Evolutionary conservation across 2,888 invertebrate species (phyloP).

Genomic region (Patella ulyssiponensis): DNA sequence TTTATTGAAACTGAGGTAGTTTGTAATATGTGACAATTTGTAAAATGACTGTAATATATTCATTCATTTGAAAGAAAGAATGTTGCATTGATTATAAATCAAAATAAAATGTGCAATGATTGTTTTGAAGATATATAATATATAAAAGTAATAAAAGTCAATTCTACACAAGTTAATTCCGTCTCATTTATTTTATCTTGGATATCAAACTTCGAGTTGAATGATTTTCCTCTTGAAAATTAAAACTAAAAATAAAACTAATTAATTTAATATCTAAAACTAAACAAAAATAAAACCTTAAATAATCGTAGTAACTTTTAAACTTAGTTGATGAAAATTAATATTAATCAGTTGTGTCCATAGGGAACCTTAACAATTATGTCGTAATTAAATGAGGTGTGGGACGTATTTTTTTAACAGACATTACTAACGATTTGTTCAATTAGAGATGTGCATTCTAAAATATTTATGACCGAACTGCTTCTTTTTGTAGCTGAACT

Average conservation of each 20-base stretch:
- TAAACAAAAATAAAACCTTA: no score
- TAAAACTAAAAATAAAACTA: no score
- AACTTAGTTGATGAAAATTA: slow-evolving; percentile 5
- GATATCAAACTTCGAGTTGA: no score
- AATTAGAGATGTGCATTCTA: slow-evolving; percentile 4
- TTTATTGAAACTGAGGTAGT: no score
- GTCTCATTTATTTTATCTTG: no score
- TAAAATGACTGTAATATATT: no score
- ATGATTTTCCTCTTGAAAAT: no score
- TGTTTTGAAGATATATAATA: no score
- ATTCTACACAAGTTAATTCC: no score
- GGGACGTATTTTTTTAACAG: slow-evolving; percentile 4
- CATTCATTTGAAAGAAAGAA: slow-evolving; percentile 2
- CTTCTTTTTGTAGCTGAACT: neutral
- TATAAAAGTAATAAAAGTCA: no score
- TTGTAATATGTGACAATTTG: no score
- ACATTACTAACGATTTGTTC: slow-evolving; percentile 8
- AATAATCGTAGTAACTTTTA: neutral
- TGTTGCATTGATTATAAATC: neutral
- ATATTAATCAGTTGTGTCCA: neutral
- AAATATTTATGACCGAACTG: neutral
- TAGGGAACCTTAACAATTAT: neutral
- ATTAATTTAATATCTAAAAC: no score
- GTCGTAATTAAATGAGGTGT: neutral
- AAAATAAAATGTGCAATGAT: neutral